Base-by-base conservation (phyloP, 2,113 vertebrate species). In the Callipepla squamata region DNA sequence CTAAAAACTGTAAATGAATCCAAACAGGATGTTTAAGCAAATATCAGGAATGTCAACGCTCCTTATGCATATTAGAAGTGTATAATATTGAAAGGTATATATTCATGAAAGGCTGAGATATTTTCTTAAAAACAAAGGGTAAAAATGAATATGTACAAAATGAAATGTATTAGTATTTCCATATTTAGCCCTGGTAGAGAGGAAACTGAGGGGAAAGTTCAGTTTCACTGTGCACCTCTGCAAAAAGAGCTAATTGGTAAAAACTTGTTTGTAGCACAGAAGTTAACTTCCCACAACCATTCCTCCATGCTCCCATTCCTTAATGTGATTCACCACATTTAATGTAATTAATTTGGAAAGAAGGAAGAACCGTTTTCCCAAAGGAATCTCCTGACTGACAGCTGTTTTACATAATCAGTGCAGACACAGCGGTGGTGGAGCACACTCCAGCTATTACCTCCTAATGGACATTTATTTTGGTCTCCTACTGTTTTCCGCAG, bases 281-380 rank as follows among this genome's bases (percentile, higher is more conserved):
- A 81, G 21, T 36, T 79, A 84, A 78, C 51, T 95, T 93, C 66
- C 79, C 53, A 58, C 68, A 79, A 26, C 58, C 48, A 48, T 82
- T 81, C 81, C 68, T 84, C 80, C 51, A 32, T 47, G 57, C 51
- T 93, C 61, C 73, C n/a, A 26, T 80, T 92, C 83, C 85, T 79
- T 92, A 88, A 89, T 86, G 61, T 45, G 75, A 94, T 68, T 88
- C 83, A 76, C 73, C 51, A 88, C 62, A 72, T 75, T 86, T 81
- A 93, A 88, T 57, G 42, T 69, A 81, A 89, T 94, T 92, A 92
- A 92, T 95, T 48, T 89, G 83, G 85, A 90, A 88, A 78, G 95
- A 67, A 83, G 88, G 83, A 93, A 92, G 86, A 78, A 36, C 44
- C 72, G 20, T 84, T 92, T 93, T 89, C 92, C 95, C 86, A 25